phyloP scores from a whole-genome alignment of 2,797 vertebrate species.

The Xenopus petersii region DNA sequence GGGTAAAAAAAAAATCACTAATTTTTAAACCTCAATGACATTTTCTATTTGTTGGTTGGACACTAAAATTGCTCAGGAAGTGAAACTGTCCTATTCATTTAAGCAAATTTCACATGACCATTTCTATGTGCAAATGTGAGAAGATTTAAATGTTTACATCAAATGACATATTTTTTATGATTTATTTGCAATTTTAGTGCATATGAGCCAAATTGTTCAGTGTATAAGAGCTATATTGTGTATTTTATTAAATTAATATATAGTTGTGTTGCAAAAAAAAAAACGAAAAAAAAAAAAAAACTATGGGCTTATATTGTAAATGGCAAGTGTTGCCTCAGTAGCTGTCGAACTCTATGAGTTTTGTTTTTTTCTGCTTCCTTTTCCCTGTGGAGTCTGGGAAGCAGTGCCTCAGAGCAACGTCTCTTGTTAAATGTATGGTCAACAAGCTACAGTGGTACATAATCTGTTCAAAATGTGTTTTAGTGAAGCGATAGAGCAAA shows the following conservation, averaged over 20 bases:
- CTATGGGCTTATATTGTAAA: conserved; percentile 99
- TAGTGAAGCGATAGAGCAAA: conserved; percentile 71
- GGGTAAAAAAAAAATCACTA: conserved; percentile 47
- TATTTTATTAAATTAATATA: conserved; percentile 99
- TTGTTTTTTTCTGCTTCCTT: conserved; percentile 79
- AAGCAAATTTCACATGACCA: conserved; percentile 86
- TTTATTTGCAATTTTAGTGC: conserved; percentile 98
- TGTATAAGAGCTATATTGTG: conserved; percentile 99
- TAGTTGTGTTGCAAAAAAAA: conserved; percentile 99
- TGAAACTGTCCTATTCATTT: conserved; percentile 89
- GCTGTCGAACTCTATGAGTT: conserved; percentile 99
- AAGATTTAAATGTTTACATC: conserved; percentile 98
- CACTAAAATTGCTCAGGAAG: conserved; percentile 90
- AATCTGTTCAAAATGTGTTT: conserved; percentile 87
- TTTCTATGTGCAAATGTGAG: conserved; percentile 98
- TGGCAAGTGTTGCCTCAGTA: conserved; percentile 99
- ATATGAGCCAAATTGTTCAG: conserved; percentile 99
- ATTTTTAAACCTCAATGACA: conserved; percentile 59
- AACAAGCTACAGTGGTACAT: conserved; percentile 81
- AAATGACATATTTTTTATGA: conserved; percentile 98
- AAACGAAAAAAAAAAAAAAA: conserved; percentile 69
- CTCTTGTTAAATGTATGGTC: conserved; percentile 87
- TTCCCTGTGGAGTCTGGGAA: conserved; percentile 75
- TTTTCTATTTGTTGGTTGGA: conserved; percentile 76
- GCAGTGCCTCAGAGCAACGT: conserved; percentile 86